phyloP scores from a whole-genome alignment of 2,113 vertebrate species.

The Peromyscus polionotus region DNA sequence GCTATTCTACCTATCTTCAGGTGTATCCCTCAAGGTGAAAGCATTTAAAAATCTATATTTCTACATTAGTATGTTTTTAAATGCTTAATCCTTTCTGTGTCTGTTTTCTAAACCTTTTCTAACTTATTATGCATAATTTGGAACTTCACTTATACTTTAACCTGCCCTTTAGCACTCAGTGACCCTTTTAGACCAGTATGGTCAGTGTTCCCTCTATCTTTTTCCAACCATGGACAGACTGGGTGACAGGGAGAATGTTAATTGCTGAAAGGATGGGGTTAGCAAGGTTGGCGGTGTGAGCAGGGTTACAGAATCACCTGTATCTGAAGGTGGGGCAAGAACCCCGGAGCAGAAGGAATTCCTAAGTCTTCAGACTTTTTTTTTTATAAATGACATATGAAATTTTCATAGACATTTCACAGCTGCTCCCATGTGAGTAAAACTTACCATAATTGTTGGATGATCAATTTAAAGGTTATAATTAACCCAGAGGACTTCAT shows the following conservation, averaged over 20 bases:
- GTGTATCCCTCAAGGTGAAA: not conserved
- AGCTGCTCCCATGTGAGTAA: constrained; percentile 1
- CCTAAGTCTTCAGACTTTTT: not conserved
- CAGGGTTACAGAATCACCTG: constrained; percentile 30
- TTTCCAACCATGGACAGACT: not conserved
- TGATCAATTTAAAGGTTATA: constrained; percentile 33
- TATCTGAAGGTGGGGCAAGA: constrained; percentile 9
- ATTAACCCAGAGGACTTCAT: constrained; percentile 18
- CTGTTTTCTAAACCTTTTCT: constrained; percentile 53
- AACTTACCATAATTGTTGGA: constrained; percentile 55
- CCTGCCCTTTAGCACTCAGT: constrained; percentile 15
- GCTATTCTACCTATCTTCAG: constrained; percentile 34
- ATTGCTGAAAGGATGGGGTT: not conserved
- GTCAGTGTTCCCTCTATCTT: constrained; percentile 61
- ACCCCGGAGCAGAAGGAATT: not conserved
- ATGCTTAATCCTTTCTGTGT: constrained; percentile 31
- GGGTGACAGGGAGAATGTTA: constrained; percentile 23
- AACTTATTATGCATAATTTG: constrained; percentile 69
- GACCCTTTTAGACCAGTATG: constrained; percentile 6
- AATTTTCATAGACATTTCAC: constrained; percentile 18
- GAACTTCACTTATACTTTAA: constrained; percentile 23
- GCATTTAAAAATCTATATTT: constrained; percentile 47
- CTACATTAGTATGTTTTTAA: constrained; percentile 39
- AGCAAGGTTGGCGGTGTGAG: not conserved
- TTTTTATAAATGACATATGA: constrained; percentile 5